Evolutionary conservation across 2,888 invertebrate genomes (phyloP).

Genomic region (Leptinotarsa rubiginosa): DNA sequence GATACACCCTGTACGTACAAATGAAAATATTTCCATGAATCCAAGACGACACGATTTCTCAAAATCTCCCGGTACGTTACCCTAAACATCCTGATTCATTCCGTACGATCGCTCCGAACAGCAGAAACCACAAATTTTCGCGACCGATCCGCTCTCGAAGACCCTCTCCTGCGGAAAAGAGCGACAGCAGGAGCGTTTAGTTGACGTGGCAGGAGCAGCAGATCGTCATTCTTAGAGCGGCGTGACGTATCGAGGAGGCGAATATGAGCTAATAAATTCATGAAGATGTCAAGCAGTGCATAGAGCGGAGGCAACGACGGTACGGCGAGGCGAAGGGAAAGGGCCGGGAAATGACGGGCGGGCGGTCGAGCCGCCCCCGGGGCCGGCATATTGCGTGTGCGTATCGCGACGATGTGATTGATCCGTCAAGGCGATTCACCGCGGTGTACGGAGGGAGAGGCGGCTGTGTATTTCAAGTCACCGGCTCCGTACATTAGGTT

Average conservation of each 20-base stretch:
- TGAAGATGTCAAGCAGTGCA: conserved; percentile 42
- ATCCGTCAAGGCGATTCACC: conserved; percentile 34
- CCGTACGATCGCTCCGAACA: neutral
- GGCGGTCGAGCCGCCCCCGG: conserved; percentile 16
- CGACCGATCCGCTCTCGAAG: neutral
- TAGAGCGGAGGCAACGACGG: conserved; percentile 26
- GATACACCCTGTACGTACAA: too few relatives aligned
- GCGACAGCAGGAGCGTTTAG: conserved; percentile 21
- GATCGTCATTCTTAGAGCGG: conserved; percentile 15
- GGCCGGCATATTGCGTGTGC: conserved; percentile 41
- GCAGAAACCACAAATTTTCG: conserved; percentile 12
- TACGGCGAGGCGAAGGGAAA: conserved; percentile 22
- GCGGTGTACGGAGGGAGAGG: neutral
- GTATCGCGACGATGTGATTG: conserved; percentile 36
- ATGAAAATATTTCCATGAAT: too few relatives aligned
- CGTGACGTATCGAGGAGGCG: conserved; percentile 41
- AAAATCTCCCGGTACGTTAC: too few relatives aligned
- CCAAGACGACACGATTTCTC: too few relatives aligned
- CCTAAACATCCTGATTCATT: neutral
- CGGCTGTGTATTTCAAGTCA: neutral
- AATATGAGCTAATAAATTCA: conserved; percentile 48
- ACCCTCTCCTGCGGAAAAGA: conserved; percentile 7
- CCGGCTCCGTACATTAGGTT: too few relatives aligned
- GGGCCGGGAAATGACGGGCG: conserved; percentile 18
- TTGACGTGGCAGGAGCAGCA: conserved; percentile 31